Evolutionary conservation across 2,888 invertebrate genomes (phyloP).

Genomic region (Mellilla xanthometata): DNA sequence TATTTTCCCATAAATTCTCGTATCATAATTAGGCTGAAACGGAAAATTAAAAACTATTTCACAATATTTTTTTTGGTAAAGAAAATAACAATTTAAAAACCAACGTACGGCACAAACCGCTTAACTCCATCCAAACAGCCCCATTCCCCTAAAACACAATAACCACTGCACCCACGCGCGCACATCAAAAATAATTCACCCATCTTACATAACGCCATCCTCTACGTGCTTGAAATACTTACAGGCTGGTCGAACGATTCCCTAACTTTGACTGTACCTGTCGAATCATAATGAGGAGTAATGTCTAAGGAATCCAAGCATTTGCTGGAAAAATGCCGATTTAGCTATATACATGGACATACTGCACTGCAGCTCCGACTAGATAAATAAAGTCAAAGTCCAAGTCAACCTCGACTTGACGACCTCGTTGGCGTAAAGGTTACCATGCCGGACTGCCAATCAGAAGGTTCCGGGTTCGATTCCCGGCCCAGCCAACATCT

Average conservation of each 20-base stretch:
- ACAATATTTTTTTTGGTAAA: not conserved
- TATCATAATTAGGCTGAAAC: too few relatives aligned
- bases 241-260: constrained; percentile 44
- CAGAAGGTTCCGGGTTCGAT: too few relatives aligned
- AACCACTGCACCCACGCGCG: constrained; percentile 4
- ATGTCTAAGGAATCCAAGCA: constrained; percentile 34
- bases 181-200: constrained; percentile 19
- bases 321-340: constrained; percentile 12
- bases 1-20: too few relatives aligned
- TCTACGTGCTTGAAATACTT: constrained; percentile 58
- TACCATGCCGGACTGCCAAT: too few relatives aligned
- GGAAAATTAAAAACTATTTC: too few relatives aligned
- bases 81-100: not conserved
- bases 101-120: not conserved
- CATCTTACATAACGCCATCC: constrained; percentile 49
- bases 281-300: constrained; percentile 60
- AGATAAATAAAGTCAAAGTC: too few relatives aligned
- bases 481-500: too few relatives aligned
- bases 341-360: too few relatives aligned
- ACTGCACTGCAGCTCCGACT: too few relatives aligned
- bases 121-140: not conserved
- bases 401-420: too few relatives aligned
- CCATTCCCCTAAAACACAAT: not conserved
- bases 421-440: too few relatives aligned
- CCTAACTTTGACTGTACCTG: constrained; percentile 61